These are phyloP conservation scores for Diorhabda elongata DNA, from an alignment of 1,140 invertebrate species.

Conservation along the genomic window DNA sequence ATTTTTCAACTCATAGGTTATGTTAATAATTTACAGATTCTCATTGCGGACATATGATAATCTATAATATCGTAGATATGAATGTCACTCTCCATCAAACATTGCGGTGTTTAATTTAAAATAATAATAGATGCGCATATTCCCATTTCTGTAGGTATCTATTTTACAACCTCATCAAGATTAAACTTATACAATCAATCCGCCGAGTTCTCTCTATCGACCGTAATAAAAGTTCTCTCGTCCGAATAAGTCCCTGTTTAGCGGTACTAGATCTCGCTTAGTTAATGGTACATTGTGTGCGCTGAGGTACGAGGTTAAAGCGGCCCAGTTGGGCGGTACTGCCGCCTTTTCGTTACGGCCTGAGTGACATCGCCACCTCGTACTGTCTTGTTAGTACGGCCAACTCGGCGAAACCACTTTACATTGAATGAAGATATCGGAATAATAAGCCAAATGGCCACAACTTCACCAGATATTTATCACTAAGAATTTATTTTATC, in stretches of 20 bases:
- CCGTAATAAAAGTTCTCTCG: not conserved
- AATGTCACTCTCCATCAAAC: too few species aligned
- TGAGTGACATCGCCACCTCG: constrained; percentile 47
- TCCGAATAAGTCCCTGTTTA: not conserved
- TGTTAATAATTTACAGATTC: too few species aligned
- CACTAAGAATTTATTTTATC: constrained; percentile 23
- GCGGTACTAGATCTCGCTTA: constrained; percentile 1
- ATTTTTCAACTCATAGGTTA: too few species aligned
- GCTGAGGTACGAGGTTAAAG: constrained; percentile 30
- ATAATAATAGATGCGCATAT: too few species aligned
- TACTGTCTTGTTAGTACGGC: constrained; percentile 44
- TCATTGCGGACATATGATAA: too few species aligned
- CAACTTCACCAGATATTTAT: constrained; percentile 41
- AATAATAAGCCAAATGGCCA: constrained; percentile 45
- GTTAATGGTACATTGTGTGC: constrained; percentile 41
- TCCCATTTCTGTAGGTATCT: too few species aligned
- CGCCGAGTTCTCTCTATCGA: not conserved
- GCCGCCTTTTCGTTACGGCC: constrained; percentile 38
- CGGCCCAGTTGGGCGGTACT: constrained; percentile 38
- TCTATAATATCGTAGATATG: too few species aligned
- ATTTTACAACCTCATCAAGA: not conserved
- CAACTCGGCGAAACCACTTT: constrained; percentile 40
- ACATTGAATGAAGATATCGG: constrained; percentile 48
- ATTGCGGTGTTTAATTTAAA: too few species aligned
- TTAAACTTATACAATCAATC: constrained; percentile 1